Evolutionary conservation across 2,888 invertebrate genomes (phyloP).

Genomic region (Drosophila neonasuta): DNA sequence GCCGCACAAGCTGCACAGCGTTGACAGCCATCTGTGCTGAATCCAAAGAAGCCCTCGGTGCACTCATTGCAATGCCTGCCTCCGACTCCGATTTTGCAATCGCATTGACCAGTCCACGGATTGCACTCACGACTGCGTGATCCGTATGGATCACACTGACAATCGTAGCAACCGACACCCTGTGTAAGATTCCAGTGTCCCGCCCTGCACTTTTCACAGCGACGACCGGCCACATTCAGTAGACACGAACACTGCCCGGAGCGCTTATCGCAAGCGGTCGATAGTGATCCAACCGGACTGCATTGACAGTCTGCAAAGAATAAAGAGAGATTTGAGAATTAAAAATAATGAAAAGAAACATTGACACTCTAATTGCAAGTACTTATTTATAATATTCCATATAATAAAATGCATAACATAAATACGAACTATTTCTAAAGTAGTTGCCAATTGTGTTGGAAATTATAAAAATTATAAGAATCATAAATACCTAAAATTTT

Average conservation of each 20-base stretch:
- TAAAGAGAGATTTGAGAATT: background rate
- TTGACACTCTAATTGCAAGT: no score
- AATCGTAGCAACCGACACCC: slow-evolving; percentile 90
- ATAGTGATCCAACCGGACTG: slow-evolving; percentile 87
- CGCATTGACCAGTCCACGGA: slow-evolving; percentile 89
- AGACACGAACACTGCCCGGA: slow-evolving; percentile 91
- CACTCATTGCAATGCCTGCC: slow-evolving; percentile 89
- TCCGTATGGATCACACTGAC: slow-evolving; percentile 90
- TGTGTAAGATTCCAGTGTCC: slow-evolving; percentile 90
- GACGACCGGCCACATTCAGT: slow-evolving; percentile 87
- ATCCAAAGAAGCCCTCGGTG: slow-evolving; percentile 88
- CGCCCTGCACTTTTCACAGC: slow-evolving; percentile 89
- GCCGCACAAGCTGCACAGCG: slow-evolving; percentile 90
- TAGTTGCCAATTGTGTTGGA: no score
- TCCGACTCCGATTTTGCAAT: slow-evolving; percentile 89
- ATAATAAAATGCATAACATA: no score
- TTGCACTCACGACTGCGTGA: slow-evolving; percentile 88
- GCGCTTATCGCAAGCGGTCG: slow-evolving; percentile 88
- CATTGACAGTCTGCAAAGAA: slow-evolving; percentile 91
- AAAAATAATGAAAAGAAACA: background rate
- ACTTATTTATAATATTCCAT: no score
- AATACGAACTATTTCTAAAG: no score
- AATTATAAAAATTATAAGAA: no score
- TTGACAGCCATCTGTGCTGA: slow-evolving; percentile 89
- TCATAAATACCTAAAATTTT: no score